These are phyloP conservation scores for Torymus auratus DNA, from an alignment of 2,888 invertebrate species.

Conservation along the genomic window DNA sequence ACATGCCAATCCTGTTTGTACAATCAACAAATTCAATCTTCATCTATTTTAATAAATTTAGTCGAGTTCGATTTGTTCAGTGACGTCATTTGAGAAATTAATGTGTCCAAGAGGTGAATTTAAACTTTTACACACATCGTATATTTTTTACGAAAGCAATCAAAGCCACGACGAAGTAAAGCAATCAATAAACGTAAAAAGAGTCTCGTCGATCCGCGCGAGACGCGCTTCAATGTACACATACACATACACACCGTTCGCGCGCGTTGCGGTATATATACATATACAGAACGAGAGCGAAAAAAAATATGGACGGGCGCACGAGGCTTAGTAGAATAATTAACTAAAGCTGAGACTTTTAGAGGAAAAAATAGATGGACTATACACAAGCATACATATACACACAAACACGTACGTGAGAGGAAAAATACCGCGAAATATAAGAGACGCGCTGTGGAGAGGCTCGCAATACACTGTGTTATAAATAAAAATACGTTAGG, in stretches of 20 bases:
- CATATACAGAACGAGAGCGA: conserved; percentile 13
- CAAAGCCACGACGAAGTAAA: conserved; percentile 1
- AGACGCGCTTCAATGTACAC: conserved; percentile 32
- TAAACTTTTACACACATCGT: neutral
- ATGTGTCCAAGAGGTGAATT: neutral
- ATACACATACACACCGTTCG: conserved; percentile 16
- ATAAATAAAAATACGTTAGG: conserved; percentile 51
- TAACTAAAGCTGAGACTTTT: conserved; percentile 26
- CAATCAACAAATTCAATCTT: conserved; percentile 26
- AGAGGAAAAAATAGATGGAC: conserved; percentile 25
- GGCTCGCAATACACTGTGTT: conserved; percentile 55
- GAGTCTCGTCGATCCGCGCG: conserved; percentile 45
- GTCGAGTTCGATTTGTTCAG: neutral
- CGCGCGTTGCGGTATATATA: conserved; percentile 26
- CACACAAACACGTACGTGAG: no score
- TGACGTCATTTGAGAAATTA: neutral
- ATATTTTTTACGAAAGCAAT: neutral
- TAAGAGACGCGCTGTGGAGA: conserved; percentile 30
- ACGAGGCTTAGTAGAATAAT: conserved; percentile 38
- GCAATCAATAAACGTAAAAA: conserved; percentile 25
- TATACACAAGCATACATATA: neutral
- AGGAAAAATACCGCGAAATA: neutral
- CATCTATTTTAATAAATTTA: neutral
- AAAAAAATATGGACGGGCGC: conserved; percentile 9
- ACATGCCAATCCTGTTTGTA: conserved; percentile 36